phyloP scores from a whole-genome alignment of 2,797 vertebrate genomes.

The Ambastaia sidthimunki region DNA sequence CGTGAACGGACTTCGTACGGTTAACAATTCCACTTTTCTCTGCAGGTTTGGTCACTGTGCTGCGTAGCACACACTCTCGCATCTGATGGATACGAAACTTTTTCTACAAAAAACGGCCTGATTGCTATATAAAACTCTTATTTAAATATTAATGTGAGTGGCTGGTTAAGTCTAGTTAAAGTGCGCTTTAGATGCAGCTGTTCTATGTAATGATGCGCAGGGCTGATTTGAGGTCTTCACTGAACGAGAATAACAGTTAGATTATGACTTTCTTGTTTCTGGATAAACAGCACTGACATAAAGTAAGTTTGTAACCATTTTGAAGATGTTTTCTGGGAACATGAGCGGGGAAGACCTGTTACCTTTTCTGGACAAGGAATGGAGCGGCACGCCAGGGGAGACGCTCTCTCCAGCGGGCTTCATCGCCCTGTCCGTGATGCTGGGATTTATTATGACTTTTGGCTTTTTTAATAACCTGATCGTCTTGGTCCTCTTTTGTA shows the following conservation, averaged over 20 bases:
- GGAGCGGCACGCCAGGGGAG: constrained; percentile 62
- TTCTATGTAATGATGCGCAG: constrained; percentile 57
- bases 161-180: too few relatives aligned
- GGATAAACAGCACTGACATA: not conserved
- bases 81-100: not conserved
- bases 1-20: not conserved
- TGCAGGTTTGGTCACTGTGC: not conserved
- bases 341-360: constrained; percentile 69
- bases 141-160: too few relatives aligned
- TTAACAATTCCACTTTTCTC: not conserved
- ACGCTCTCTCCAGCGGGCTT: constrained; percentile 81
- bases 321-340: constrained; percentile 70
- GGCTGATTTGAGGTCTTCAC: constrained; percentile 28
- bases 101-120: too few relatives aligned
- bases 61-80: not conserved
- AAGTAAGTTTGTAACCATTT: not conserved
- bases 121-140: too few relatives aligned
- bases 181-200: not conserved
- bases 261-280: not conserved
- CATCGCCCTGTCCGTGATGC: constrained; percentile 82
- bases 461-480: constrained; percentile 89
- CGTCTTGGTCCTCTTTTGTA: constrained; percentile 88
- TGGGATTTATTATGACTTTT: constrained; percentile 88
- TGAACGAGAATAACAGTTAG: constrained; percentile 57
- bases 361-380: constrained; percentile 50